Conservation (phyloP, 53 echinoderm and acorn worm genomes). For the Holothuria scabra region DNA sequence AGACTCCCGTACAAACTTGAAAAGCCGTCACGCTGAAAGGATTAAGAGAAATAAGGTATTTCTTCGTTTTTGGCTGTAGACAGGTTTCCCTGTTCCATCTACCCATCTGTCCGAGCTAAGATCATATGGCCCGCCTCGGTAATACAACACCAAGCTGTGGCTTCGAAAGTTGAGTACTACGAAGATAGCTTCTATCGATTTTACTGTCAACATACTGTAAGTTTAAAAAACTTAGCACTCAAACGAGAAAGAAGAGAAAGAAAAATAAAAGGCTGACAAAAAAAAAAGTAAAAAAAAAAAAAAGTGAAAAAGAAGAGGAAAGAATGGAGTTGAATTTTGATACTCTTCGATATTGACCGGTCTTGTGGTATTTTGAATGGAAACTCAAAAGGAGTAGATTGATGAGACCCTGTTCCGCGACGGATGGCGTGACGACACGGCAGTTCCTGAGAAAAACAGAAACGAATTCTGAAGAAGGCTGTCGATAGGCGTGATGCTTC, state of each 20-base stretch:
- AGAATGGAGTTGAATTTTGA: constrained; percentile 20
- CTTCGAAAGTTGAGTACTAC: constrained; percentile 25
- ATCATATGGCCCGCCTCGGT: constrained; percentile 33
- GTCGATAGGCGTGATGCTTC: constrained; percentile 26
- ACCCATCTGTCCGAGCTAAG: constrained; percentile 32
- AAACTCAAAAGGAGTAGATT: background rate
- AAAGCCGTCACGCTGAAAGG: no score
- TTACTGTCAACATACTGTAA: constrained; percentile 22
- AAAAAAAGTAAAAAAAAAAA: background rate
- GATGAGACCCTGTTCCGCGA: constrained; percentile 30
- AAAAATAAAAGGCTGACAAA: background rate
- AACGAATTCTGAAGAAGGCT: constrained; percentile 26
- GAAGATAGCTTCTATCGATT: constrained; percentile 29
- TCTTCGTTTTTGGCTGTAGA: constrained; percentile 20
- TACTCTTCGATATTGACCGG: constrained; percentile 37
- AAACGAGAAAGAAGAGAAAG: constrained; percentile 4
- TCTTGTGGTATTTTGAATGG: constrained; percentile 5
- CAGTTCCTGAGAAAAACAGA: constrained; percentile 31
- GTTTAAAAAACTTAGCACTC: constrained; percentile 46
- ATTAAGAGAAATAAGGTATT: background rate
- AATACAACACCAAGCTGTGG: constrained; percentile 34
- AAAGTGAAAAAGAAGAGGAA: background rate
- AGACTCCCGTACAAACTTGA: no score
- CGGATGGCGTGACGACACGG: constrained; percentile 25
- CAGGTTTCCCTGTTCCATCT: constrained; percentile 33